Evolutionary conservation across 2,888 invertebrate genomes (phyloP).

Genomic region (Automeris io): DNA sequence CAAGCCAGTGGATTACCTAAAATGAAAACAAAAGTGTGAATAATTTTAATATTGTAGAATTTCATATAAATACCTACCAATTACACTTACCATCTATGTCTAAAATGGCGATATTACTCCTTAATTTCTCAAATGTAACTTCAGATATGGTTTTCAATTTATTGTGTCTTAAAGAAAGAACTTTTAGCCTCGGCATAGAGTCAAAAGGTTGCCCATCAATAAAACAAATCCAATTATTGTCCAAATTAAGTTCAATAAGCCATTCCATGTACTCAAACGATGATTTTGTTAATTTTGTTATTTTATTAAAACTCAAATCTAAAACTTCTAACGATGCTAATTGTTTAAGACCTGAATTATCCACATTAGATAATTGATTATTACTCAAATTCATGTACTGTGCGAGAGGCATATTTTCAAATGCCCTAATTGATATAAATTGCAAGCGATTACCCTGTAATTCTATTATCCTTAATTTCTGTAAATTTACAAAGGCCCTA

Average conservation of each 20-base stretch:
- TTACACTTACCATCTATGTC: slow-evolving; percentile 90
- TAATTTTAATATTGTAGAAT: not conserved
- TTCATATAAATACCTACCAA: not conserved
- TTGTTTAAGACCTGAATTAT: slow-evolving; percentile 84
- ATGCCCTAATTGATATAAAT: slow-evolving; percentile 84
- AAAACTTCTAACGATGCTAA: slow-evolving; percentile 88
- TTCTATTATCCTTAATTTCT: slow-evolving; percentile 84
- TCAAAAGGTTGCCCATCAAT: slow-evolving; percentile 89
- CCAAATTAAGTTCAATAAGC: slow-evolving; percentile 90
- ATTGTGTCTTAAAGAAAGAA: slow-evolving; percentile 87
- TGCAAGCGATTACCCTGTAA: slow-evolving; percentile 87
- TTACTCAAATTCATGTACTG: slow-evolving; percentile 89
- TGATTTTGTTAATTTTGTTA: slow-evolving; percentile 83
- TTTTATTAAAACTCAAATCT: slow-evolving; percentile 88
- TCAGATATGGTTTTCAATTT: slow-evolving; percentile 85
- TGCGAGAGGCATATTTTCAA: slow-evolving; percentile 86
- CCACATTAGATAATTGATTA: slow-evolving; percentile 85
- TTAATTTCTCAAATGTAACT: slow-evolving; percentile 82
- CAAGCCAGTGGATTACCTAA: slow-evolving; percentile 90
- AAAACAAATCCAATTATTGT: slow-evolving; percentile 88
- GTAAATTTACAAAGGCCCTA: slow-evolving; percentile 85
- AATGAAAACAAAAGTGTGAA: slow-evolving; percentile 19
- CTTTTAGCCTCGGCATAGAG: slow-evolving; percentile 88
- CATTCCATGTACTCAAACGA: slow-evolving; percentile 86
- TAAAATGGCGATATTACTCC: slow-evolving; percentile 88